These are phyloP conservation scores for Gambusia affinis DNA, from an alignment of 2,113 vertebrate species.

Conservation along the genomic window DNA sequence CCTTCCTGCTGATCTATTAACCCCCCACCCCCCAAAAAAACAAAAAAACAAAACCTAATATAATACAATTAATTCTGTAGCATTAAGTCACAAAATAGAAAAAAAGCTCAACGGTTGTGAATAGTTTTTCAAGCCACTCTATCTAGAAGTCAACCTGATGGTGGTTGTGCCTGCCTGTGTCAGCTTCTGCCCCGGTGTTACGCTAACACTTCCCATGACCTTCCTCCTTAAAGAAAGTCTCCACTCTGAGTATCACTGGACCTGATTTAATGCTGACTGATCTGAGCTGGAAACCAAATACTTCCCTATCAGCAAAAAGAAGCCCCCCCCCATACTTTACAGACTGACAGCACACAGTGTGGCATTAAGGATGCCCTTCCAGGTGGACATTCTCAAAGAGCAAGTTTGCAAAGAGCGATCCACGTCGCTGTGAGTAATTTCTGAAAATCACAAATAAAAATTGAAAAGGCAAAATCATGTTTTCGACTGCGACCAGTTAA, in stretches of 20 bases:
- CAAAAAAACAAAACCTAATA: background rate
- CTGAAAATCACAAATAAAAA: too few species aligned
- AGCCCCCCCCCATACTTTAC: constrained; percentile 37
- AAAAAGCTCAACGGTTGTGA: background rate
- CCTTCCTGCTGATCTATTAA: background rate
- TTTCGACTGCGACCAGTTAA: background rate
- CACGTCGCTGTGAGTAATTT: background rate
- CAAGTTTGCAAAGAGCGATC: constrained; percentile 8
- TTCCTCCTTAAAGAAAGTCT: constrained; percentile 42
- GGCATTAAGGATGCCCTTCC: constrained; percentile 6
- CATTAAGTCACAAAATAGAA: background rate
- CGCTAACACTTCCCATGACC: constrained; percentile 55
- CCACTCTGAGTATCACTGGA: constrained; percentile 53
- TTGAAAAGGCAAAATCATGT: too few species aligned
- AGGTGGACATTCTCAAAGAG: constrained; percentile 1
- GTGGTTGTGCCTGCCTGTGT: constrained; percentile 5
- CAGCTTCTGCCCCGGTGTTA: constrained; percentile 24
- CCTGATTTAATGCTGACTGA: constrained; percentile 64
- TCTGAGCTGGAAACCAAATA: constrained; percentile 69
- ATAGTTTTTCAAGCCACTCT: background rate
- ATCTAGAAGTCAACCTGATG: background rate
- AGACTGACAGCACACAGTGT: constrained; percentile 13
- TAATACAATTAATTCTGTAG: background rate
- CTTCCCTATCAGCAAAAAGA: constrained; percentile 68
- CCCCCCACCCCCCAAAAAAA: too few species aligned